These are phyloP conservation scores for Bombus fervidus DNA, from an alignment of 1,140 invertebrate species.

Conservation along the genomic window DNA sequence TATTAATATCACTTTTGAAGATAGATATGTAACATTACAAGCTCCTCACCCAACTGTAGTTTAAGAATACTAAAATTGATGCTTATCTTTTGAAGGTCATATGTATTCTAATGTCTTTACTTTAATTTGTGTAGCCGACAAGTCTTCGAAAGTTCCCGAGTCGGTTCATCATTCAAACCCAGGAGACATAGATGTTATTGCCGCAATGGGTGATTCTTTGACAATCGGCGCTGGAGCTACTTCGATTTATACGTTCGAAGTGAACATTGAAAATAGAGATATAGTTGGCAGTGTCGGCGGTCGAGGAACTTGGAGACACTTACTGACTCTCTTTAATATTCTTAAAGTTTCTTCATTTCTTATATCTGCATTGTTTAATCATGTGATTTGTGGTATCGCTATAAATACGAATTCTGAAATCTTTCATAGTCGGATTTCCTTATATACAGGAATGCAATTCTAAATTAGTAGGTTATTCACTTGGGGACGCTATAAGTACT, in stretches of 20 bases:
- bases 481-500: conserved; percentile 79
- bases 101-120: too few species aligned
- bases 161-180: conserved; percentile 85
- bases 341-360: conserved; percentile 67
- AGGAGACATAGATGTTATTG: conserved; percentile 87
- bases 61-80: too few species aligned
- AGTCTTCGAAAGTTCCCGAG: conserved; percentile 77
- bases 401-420: too few species aligned
- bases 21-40: too few species aligned
- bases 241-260: too few species aligned
- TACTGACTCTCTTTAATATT: conserved; percentile 81
- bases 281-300: too few species aligned
- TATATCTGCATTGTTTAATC: too few species aligned
- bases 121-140: conserved; percentile 50
- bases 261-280: conserved; percentile 77
- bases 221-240: conserved; percentile 85
- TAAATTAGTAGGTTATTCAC: conserved; percentile 84
- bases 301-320: conserved; percentile 45
- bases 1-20: too few species aligned
- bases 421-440: not conserved
- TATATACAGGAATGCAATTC: conserved; percentile 85
- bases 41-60: too few species aligned
- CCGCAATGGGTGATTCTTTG: conserved; percentile 87
- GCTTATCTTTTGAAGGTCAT: too few species aligned
- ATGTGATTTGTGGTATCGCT: too few species aligned